Base-by-base conservation (phyloP, 1,140 invertebrate species). In the Drosophila pallidifrons region DNA sequence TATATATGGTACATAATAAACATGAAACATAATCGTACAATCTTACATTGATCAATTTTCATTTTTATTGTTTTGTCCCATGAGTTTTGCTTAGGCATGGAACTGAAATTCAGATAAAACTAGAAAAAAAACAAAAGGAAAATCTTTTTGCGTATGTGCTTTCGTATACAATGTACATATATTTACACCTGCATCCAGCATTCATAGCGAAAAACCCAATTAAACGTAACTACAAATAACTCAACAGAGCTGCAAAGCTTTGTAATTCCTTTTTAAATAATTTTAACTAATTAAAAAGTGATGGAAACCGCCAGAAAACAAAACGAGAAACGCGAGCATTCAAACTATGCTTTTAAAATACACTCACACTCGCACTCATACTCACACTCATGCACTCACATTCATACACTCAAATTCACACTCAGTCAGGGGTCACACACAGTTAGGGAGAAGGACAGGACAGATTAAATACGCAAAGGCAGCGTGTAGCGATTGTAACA, bases 241-340 rank as follows among this genome's bases (percentile, higher is more conserved):
- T 54, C 54, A 59, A 1, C 38, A 45, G 57, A 38, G 57, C 74
- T 61, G 57, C 38, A 51, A 57, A 47, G 43, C 80, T 51, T 71
- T 81, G 74, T 71, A 78, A 74, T 71, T 76, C 75, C 74, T 69
- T 80, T 25, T 82, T 69, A 73, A 82, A 88, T 87, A 77, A 69
- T 87, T 87, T 88, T 45, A 88, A 87, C 85, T 87, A 87, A 87
- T 87, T 87, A 83, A 88, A 87, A 88, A 57, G 73, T 74, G 64
- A 75, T 80, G 73, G 47, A 74, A 83, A 83, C 80, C 83, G 80
- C 80, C 65, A 73, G 70, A 76, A 25, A 72, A 55, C 41, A 64
- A 75, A 75, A 61, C 65, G 55, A 43, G 43, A 67, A 79, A 79
- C 25, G 69, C 52, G 61, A 63, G 65, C 54, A 83, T 83, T 73